Conservation (phyloP, 2,888 invertebrate species). For the Eurytoma adleriae region DNA sequence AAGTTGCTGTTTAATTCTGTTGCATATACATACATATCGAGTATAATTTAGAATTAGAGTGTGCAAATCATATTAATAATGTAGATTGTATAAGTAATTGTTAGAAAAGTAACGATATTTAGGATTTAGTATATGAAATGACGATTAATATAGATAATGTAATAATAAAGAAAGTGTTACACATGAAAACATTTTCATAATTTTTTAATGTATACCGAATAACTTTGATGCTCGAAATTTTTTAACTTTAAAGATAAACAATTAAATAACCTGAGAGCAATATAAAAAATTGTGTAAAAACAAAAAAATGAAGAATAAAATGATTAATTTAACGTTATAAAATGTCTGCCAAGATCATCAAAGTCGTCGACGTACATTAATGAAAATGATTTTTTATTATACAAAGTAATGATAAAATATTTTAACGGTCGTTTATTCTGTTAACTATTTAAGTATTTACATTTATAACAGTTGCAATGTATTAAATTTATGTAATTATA, state of each 20-base stretch:
- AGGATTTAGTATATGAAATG: conserved; percentile 17
- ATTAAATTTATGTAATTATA: no score
- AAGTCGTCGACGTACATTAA: conserved; percentile 32
- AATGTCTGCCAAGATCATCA: conserved; percentile 8
- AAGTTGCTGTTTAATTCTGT: conserved; percentile 47
- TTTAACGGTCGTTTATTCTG: neutral
- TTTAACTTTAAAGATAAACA: neutral
- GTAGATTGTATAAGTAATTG: conserved; percentile 17
- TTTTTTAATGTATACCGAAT: conserved; percentile 26
- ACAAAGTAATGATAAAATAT: neutral
- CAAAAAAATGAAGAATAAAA: neutral
- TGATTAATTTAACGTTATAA: conserved; percentile 24
- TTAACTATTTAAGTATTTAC: neutral
- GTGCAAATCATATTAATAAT: conserved; percentile 34
- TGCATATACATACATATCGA: conserved; percentile 48
- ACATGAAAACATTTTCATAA: conserved; percentile 3
- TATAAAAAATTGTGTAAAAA: conserved; percentile 4
- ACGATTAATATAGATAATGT: conserved; percentile 1
- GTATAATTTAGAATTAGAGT: conserved; percentile 28
- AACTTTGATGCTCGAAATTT: conserved; percentile 25
- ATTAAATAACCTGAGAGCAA: conserved; percentile 17
- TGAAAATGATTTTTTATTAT: neutral
- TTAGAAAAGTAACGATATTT: conserved; percentile 34
- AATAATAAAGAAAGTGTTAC: conserved; percentile 5
- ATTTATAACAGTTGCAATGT: no score